Evolutionary conservation across 2,113 vertebrate species (phyloP), one percentile per base, ranked within the genome.

Genomic region (Alces alces): DNA sequence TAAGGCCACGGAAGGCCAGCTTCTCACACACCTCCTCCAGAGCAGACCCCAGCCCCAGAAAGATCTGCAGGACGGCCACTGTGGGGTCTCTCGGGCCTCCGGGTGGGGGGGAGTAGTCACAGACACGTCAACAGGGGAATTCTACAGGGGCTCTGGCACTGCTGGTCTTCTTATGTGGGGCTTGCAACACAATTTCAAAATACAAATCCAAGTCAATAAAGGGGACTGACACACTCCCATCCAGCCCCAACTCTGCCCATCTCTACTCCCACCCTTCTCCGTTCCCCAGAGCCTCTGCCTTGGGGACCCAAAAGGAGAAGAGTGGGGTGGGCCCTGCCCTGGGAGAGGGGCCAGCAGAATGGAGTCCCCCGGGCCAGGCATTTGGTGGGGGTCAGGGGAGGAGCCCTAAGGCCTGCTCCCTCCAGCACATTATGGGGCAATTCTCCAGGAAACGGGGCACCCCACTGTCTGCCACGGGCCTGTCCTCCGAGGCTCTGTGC

Each of bases 21-120:
- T 70, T 19, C 58, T 66, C 43, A 43, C 33, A 1, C 27, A 5
- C 13, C 33, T 66, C 50, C 60, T 91, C 25, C 66, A 0, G 3
- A 36, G 47, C 47, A 39, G 30, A 80, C 14, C 30, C 17, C 16
- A 25, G 54, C n/a, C 36, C 11, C 4, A 33, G 23, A 5, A 36
- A 33, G 25, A 14, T 30, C 36, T 27, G 6, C 30, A 19, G 36
- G 50, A 10, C 0, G 0, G 55, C 33, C 80, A 39, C 12, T 50
- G 28, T 16, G 2, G 23, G 58, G 28, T 50, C 28, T 47, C 12
- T 50, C 25, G 4, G 2, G 19, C 10, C 36, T 47, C 27, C 28
- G 45, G 10, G 7, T 6, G 25, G 2, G 2, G 28, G 14, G 4
- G 14, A 21, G 21, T 11, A 9, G 21, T 15, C 17, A 43, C 4